Conservation (phyloP, 2,113 vertebrate genomes). For the Tretioscincus oriximinensis region DNA sequence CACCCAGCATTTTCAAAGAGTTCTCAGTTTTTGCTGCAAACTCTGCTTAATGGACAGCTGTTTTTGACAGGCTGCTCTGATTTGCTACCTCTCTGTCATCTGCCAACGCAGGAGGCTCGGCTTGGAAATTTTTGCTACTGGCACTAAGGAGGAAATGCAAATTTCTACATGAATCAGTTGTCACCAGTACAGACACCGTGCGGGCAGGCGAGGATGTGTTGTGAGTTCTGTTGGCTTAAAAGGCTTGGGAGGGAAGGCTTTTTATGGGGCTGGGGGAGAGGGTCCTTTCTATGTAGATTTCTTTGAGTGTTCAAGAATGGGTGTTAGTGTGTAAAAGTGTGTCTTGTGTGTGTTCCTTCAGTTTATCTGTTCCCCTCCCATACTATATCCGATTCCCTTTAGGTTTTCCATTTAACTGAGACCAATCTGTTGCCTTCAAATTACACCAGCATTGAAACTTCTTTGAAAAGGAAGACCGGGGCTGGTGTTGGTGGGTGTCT, state of each 20-base stretch:
- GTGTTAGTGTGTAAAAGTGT: no score
- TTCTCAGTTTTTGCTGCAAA: conserved; percentile 74
- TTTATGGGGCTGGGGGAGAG: neutral
- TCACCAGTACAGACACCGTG: conserved; percentile 89
- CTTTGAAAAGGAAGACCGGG: neutral
- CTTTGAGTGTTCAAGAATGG: conserved; percentile 46
- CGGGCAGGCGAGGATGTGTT: conserved; percentile 80
- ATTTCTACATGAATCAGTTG: conserved; percentile 98
- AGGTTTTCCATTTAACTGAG: conserved; percentile 67
- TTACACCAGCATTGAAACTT: conserved; percentile 56
- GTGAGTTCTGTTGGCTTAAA: conserved; percentile 76
- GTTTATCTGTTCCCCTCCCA: conserved; percentile 37
- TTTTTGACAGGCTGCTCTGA: conserved; percentile 97
- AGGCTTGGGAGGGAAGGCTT: conserved; percentile 34
- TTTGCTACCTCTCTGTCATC: conserved; percentile 91
- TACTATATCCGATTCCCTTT: conserved; percentile 54
- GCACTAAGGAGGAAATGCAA: conserved; percentile 85
- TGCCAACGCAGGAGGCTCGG: conserved; percentile 83
- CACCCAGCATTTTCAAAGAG: conserved; percentile 79
- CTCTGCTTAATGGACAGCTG: conserved; percentile 87
- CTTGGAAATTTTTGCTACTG: conserved; percentile 89
- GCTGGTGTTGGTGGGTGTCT: no score
- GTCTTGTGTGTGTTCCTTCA: conserved; percentile 47
- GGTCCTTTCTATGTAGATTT: conserved; percentile 57
- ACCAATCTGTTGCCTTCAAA: conserved; percentile 68